Conservation (phyloP, 2,113 vertebrate genomes). For the Onychostoma macrolepis region DNA sequence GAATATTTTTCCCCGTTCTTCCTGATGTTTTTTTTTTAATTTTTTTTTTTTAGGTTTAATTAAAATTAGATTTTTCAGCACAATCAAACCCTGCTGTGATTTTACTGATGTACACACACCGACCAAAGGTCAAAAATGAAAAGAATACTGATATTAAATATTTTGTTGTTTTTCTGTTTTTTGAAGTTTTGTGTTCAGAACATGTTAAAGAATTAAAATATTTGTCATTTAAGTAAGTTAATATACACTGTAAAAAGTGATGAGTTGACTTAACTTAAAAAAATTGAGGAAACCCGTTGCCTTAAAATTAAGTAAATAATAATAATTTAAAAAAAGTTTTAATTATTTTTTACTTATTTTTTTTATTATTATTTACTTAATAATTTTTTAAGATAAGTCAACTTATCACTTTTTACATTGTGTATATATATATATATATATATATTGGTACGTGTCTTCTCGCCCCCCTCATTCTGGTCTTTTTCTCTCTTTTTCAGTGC, state of each 20-base stretch:
- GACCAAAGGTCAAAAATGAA: background rate
- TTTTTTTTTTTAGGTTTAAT: background rate
- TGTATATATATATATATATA: no score
- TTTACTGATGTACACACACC: background rate
- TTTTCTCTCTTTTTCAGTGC: slow-evolving; percentile 78
- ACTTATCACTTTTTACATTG: no score
- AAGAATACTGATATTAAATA: background rate
- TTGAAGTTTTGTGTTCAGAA: background rate
- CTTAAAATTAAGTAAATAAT: no score
- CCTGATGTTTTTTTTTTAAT: background rate
- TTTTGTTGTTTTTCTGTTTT: background rate
- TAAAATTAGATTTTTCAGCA: background rate
- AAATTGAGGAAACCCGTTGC: no score
- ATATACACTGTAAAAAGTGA: no score
- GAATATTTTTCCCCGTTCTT: background rate
- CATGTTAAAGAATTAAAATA: background rate
- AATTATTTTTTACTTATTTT: no score
- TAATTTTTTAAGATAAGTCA: no score
- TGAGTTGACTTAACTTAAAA: no score
- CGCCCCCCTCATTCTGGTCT: background rate
- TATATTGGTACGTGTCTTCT: background rate
- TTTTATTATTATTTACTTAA: no score
- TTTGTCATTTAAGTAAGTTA: background rate
- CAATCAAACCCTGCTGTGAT: background rate
- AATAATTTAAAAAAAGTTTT: no score